phyloP scores from a whole-genome alignment of 2,113 vertebrate genomes.

The Pygathrix nemaeus region DNA sequence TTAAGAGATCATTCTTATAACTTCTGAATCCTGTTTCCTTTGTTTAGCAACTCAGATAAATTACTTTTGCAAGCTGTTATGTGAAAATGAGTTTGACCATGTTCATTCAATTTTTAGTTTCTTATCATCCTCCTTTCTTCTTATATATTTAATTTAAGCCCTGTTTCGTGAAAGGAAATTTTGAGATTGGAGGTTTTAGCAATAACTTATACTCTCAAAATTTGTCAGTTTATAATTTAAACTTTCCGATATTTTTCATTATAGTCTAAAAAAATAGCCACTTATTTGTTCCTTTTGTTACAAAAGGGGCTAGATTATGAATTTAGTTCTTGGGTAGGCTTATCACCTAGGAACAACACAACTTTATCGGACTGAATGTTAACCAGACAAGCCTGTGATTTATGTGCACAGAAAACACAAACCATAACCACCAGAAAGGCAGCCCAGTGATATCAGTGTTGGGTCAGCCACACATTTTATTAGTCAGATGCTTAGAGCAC shows the following conservation, averaged over 20 bases:
- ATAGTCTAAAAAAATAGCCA: background rate
- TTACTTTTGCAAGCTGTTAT: background rate
- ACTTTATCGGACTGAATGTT: background rate
- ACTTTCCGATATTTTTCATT: constrained; percentile 8
- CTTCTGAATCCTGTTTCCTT: constrained; percentile 40
- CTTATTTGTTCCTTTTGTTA: background rate
- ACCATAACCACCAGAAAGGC: background rate
- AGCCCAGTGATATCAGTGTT: background rate
- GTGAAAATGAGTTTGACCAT: background rate
- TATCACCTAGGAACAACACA: background rate
- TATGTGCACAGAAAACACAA: background rate
- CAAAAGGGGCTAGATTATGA: background rate
- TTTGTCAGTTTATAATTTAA: background rate
- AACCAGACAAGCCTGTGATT: background rate
- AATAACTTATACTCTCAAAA: background rate
- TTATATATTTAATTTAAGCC: background rate
- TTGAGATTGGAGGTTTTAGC: constrained; percentile 32
- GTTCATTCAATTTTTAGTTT: constrained; percentile 8
- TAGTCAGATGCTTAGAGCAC: background rate
- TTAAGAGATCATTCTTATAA: constrained; percentile 29
- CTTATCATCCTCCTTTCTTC: background rate
- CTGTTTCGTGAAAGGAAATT: background rate
- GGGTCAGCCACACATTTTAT: rapidly evolving
- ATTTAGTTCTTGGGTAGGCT: background rate
- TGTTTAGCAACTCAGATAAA: constrained; percentile 22